Conservation (phyloP, 2,113 vertebrate species). For the Riparia riparia region DNA sequence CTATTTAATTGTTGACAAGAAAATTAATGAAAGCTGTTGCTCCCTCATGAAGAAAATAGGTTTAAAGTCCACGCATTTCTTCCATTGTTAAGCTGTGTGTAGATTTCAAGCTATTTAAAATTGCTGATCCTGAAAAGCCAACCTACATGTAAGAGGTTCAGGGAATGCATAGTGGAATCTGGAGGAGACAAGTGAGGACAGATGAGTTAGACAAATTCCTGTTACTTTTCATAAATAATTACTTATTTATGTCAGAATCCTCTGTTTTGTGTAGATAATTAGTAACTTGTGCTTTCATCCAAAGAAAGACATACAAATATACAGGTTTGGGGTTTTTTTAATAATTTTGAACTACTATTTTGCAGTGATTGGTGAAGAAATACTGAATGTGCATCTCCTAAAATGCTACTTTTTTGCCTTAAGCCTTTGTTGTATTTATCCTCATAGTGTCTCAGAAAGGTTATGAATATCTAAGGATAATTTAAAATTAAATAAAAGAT, state of each 20-base stretch:
- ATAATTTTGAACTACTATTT: not conserved
- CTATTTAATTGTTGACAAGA: not conserved
- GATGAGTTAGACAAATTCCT: slow-evolving; percentile 1
- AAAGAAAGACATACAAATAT: not conserved
- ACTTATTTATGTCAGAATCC: not conserved
- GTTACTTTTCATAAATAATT: slow-evolving; percentile 19
- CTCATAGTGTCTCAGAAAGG: not conserved
- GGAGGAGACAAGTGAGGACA: not conserved
- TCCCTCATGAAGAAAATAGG: slow-evolving; percentile 13
- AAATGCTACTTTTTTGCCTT: not conserved
- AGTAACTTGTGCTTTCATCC: not conserved
- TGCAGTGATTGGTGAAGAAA: not conserved
- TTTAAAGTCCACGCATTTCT: slow-evolving; percentile 27
- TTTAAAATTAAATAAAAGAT: not conserved
- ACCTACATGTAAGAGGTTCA: not conserved
- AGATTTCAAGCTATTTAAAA: slow-evolving; percentile 43
- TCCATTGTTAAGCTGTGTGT: slow-evolving; percentile 3
- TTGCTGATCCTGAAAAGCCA: slow-evolving; percentile 28
- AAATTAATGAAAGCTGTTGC: not conserved
- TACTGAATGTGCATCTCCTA: not conserved
- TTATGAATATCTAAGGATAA: not conserved
- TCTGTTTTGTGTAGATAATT: not conserved
- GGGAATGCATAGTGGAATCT: not conserved
- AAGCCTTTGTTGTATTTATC: not conserved
- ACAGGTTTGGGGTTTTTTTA: not conserved